Conservation (phyloP, 2,113 vertebrate species). For the Colistium nudipinnis region DNA sequence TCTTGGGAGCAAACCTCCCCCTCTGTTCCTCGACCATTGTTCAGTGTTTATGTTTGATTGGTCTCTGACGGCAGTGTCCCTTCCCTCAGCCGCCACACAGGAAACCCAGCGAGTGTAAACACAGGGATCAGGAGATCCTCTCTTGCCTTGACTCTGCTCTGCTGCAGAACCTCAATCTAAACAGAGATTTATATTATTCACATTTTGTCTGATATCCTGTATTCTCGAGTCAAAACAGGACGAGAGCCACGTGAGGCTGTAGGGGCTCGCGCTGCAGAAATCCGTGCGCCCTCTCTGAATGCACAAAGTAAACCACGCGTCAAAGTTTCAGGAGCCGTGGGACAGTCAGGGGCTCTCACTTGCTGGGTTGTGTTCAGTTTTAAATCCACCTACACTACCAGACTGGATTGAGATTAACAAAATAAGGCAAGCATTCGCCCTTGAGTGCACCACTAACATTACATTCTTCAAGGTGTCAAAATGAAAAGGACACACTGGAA, state of each 20-base stretch:
- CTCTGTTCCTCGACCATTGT: conserved; percentile 62
- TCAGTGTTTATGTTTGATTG: conserved; percentile 73
- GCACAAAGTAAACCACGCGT: not conserved
- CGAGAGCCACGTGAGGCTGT: not conserved
- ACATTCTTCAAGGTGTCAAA: conserved; percentile 62
- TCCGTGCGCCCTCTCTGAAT: too few species aligned
- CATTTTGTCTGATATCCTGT: conserved; percentile 5
- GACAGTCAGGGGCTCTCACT: not conserved
- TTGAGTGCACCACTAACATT: conserved; percentile 32
- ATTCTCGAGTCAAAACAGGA: not conserved
- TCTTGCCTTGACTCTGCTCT: conserved; percentile 54
- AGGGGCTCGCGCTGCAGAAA: not conserved
- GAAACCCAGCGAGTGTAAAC: conserved; percentile 76
- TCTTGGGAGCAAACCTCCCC: conserved; percentile 36
- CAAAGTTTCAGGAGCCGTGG: conserved; percentile 6
- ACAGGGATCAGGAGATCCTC: conserved; percentile 66
- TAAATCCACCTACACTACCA: not conserved
- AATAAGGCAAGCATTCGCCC: conserved; percentile 38
- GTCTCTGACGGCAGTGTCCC: conserved; percentile 68
- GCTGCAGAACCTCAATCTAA: conserved; percentile 60
- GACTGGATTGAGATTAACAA: conserved; percentile 28
- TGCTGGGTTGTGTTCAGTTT: not conserved
- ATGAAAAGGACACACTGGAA: conserved; percentile 60
- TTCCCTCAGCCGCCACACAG: conserved; percentile 69
- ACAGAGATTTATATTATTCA: conserved; percentile 32